Conservation (phyloP, 2,113 vertebrate genomes). For the Forbesichthys papilliferus region DNA sequence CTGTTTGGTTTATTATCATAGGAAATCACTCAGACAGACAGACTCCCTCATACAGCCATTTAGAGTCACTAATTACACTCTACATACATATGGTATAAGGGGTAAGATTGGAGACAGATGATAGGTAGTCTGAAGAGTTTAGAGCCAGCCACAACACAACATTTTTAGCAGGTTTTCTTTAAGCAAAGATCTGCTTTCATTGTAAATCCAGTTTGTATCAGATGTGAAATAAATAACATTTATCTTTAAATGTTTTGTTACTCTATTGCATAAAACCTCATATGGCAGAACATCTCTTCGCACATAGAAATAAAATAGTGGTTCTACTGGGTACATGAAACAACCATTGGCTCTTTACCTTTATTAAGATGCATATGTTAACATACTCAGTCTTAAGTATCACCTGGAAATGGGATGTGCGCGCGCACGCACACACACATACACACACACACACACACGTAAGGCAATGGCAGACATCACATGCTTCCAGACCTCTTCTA, state of each 20-base stretch:
- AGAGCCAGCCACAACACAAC: conserved; percentile 42
- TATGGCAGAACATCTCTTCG: not conserved
- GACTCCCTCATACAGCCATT: conserved; percentile 34
- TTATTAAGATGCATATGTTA: conserved; percentile 24
- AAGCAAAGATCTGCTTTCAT: conserved; percentile 21
- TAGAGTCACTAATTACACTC: conserved; percentile 54
- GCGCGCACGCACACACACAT: conserved; percentile 3
- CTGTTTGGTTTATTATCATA: conserved; percentile 17
- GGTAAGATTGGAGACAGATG: conserved; percentile 61
- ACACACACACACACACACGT: conserved; percentile 11
- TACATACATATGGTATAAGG: conserved; percentile 17
- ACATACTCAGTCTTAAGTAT: conserved; percentile 21
- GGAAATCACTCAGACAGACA: conserved; percentile 17
- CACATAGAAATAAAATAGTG: not conserved
- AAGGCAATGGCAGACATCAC: conserved; percentile 66
- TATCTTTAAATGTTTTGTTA: too few relatives aligned
- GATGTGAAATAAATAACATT: too few relatives aligned
- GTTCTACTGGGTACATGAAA: not conserved
- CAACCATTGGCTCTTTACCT: not conserved
- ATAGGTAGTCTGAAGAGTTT: conserved; percentile 40
- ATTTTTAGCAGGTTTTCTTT: not conserved
- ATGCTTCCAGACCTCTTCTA: conserved; percentile 69
- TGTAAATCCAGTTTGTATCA: conserved; percentile 1
- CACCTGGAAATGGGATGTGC: conserved; percentile 31
- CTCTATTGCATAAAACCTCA: not conserved